These are phyloP conservation scores for Baryphthengus martii DNA, from an alignment of 2,113 vertebrate species.

Conservation along the genomic window DNA sequence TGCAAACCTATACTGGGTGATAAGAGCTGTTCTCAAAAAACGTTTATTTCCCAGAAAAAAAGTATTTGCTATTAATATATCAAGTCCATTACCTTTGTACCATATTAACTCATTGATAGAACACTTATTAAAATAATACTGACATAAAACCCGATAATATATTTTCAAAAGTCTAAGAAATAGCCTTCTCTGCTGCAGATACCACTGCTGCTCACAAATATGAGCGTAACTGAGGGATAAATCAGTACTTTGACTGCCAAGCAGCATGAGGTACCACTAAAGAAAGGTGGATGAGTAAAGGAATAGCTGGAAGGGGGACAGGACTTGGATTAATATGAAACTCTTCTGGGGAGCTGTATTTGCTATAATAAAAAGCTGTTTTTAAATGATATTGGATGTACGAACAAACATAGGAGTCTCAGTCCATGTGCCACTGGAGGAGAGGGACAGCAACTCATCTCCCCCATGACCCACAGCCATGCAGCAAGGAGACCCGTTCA, in stretches of 20 bases:
- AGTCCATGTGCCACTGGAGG: rapidly evolving
- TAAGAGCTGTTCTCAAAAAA: neutral
- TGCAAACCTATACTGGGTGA: neutral
- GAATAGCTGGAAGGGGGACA: neutral
- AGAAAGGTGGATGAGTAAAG: neutral
- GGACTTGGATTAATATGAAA: neutral
- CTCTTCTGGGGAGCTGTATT: neutral
- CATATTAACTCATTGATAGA: neutral
- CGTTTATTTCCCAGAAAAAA: neutral
- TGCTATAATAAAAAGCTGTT: neutral
- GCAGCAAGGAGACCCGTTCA: neutral
- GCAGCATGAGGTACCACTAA: neutral
- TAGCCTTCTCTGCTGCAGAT: slow-evolving; percentile 31
- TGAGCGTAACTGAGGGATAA: neutral
- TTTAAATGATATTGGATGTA: neutral
- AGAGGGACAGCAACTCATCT: neutral
- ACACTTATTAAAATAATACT: neutral
- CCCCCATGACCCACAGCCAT: neutral
- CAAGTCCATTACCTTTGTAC: neutral
- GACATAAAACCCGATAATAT: neutral
- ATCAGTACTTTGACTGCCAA: neutral
- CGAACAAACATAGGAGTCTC: neutral
- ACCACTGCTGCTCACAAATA: neutral
- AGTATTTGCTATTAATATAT: neutral
- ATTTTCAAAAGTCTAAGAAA: neutral